Percentiles rank a stretch among this genome's conserved stretches.
Evolutionary conservation across 1,140 invertebrate genomes (phyloP).

Genomic region (Trichonephila inaurata): DNA sequence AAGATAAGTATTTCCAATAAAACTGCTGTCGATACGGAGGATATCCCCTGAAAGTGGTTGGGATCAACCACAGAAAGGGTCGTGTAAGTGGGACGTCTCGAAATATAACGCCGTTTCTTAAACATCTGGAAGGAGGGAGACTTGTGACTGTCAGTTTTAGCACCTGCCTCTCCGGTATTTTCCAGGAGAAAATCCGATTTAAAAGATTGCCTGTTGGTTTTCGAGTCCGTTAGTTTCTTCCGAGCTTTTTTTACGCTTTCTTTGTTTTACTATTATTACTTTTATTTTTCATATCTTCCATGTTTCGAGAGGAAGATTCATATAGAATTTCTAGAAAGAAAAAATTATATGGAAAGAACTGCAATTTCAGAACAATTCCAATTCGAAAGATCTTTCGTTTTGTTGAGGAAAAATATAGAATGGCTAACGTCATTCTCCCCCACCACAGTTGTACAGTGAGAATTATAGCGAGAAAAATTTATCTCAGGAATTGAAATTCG

Average conservation of each 20-base stretch:
- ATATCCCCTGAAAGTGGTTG: constrained; percentile 18
- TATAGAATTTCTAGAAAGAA: constrained; percentile 4
- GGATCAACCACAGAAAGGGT: constrained; percentile 31
- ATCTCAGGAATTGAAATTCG: too few relatives aligned
- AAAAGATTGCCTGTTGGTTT: constrained; percentile 54
- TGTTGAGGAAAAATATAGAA: too few relatives aligned
- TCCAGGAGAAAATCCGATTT: constrained; percentile 55
- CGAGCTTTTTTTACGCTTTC: background rate
- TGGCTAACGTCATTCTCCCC: too few relatives aligned
- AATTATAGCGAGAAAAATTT: too few relatives aligned
- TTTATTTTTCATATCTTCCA: background rate
- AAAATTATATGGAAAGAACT: background rate
- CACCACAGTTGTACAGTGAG: too few relatives aligned
- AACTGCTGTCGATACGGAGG: constrained; percentile 45
- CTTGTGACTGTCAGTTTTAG: constrained; percentile 60
- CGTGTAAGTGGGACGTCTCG: constrained; percentile 28
- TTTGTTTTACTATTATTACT: background rate
- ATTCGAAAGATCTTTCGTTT: background rate
- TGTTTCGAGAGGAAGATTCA: background rate
- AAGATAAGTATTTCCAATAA: constrained; percentile 68
- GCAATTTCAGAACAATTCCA: background rate
- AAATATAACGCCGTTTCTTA: background rate
- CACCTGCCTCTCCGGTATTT: constrained; percentile 49
- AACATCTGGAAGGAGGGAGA: background rate
- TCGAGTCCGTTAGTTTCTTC: background rate